Percentiles rank a stretch among this genome's conserved stretches.
Conservation (phyloP, 2,113 vertebrate species). For the Corythaixoides concolor region DNA sequence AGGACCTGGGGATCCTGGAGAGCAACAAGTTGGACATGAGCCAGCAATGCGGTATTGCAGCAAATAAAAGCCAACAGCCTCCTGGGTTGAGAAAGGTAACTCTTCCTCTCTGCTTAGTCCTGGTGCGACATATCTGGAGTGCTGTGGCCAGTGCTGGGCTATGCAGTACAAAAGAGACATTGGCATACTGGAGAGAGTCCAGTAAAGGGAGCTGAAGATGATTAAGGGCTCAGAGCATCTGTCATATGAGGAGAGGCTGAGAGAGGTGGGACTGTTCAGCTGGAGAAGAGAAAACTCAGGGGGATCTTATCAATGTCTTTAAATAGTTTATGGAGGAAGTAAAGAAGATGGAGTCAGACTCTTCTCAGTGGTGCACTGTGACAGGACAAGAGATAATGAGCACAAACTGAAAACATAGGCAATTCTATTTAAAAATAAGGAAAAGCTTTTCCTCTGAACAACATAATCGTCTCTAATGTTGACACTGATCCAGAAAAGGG, state of each 20-base stretch:
- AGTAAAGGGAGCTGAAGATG: too few relatives aligned
- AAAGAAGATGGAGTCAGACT: not conserved
- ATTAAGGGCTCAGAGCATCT: too few relatives aligned
- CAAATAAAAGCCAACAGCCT: not conserved
- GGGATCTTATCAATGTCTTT: not conserved
- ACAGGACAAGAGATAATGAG: not conserved
- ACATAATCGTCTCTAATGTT: not conserved
- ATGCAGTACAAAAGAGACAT: too few relatives aligned
- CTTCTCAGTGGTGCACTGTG: fast-evolving
- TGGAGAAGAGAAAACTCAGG: not conserved
- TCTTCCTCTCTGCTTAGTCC: too few relatives aligned
- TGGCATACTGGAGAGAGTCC: too few relatives aligned
- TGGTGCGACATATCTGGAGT: too few relatives aligned
- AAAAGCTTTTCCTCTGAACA: not conserved
- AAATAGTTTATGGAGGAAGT: not conserved
- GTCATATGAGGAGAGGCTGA: too few relatives aligned
- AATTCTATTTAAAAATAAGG: not conserved
- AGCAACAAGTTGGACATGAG: not conserved
- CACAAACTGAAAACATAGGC: not conserved
- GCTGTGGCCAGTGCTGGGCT: too few relatives aligned
- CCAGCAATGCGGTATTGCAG: not conserved
- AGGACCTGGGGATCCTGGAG: not conserved
- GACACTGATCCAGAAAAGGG: not conserved
- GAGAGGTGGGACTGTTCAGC: not conserved
- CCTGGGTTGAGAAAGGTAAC: too few relatives aligned